Evolutionary conservation across 2,113 vertebrate species (phyloP).

Genomic region (Stigmatopora nigra): DNA sequence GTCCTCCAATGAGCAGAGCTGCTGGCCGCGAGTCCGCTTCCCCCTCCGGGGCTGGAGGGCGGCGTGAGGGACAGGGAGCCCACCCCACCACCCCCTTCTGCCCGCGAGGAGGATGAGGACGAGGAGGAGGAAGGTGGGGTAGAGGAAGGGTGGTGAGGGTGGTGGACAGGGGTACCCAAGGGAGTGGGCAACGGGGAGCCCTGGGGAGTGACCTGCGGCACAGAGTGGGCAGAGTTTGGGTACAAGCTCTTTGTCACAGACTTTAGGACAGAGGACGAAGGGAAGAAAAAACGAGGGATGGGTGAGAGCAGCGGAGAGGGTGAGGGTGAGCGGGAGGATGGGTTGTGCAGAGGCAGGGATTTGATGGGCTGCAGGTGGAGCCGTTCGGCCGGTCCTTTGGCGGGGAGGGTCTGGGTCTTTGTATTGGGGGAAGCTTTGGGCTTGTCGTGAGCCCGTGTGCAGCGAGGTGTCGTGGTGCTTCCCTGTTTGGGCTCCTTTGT

Average conservation of each 20-base stretch:
- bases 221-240: constrained; percentile 74
- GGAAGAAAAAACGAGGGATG: constrained; percentile 75
- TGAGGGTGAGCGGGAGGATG: constrained; percentile 71
- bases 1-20: constrained; percentile 82
- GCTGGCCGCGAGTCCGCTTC: constrained; percentile 77
- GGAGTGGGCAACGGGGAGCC: constrained; percentile 84
- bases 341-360: constrained; percentile 76
- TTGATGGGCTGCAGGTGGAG: constrained; percentile 80
- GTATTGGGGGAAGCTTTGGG: constrained; percentile 59
- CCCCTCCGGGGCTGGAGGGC: constrained; percentile 83
- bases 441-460: constrained; percentile 67
- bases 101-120: constrained; percentile 74
- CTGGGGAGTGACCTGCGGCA: constrained; percentile 81
- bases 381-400: constrained; percentile 71
- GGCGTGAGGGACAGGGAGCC: constrained; percentile 77
- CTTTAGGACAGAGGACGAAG: constrained; percentile 78
- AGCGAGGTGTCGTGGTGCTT: constrained; percentile 61
- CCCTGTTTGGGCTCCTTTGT: constrained; percentile 70
- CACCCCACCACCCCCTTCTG: constrained; percentile 70
- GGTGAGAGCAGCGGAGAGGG: constrained; percentile 74
- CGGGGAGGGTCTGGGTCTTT: constrained; percentile 88
- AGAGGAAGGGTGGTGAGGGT: constrained; percentile 72
- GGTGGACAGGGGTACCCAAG: constrained; percentile 79
- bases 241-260: constrained; percentile 75
- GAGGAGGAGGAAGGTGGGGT: constrained; percentile 73